Base-by-base conservation (phyloP, 1,140 invertebrate genomes). In the Dinothrombium tinctorium region DNA sequence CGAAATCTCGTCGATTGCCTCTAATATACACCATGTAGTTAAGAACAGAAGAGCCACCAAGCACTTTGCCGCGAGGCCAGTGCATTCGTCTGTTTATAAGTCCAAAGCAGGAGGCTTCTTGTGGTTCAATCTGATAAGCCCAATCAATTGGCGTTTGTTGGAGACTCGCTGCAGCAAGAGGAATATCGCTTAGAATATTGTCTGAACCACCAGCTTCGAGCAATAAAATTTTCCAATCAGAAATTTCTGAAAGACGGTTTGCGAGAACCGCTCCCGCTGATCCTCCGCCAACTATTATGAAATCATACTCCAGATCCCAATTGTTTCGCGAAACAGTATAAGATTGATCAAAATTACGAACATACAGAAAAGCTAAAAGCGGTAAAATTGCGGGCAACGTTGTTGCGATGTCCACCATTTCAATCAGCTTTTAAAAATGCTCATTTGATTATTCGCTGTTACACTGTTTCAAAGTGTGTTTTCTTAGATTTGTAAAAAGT, bases 21-120 rank as follows among this genome's bases (percentile, higher is more conserved):
- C 89, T 68, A 0, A 90, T 75, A 59, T 95, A 94, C 6, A 90
- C 69, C 83, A 90, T 89, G 1, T 83, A 83, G 56, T 95, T 95
- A 0, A 95, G 66, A 0, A 87, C 82, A 33, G 80, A 86, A 22
- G 79, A 79, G 11, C 89, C 89, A 14, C 68, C 69, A 39, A 63
- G 37, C 9, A 51, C 51, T 43, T 47, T 37, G 20, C 53, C 56
- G 26, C 54, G 47, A 15, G 53, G 53, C 47, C 50, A 53, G n/a
- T 45, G 44, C 38, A 48, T 51, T 37, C 79, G 65, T 72, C 41
- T 69, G 63, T 73, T 72, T 6, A 67, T 67, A 42, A 80, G 71
- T 2, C 69, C 72, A 15, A 81, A 63, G 52, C 81, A 84, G 1
- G 81, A 77, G 20, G 71, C 69, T 6, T 72, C 69, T 55, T 90